phyloP scores from a whole-genome alignment of 1,140 invertebrate genomes.

The Acarapis woodi region DNA sequence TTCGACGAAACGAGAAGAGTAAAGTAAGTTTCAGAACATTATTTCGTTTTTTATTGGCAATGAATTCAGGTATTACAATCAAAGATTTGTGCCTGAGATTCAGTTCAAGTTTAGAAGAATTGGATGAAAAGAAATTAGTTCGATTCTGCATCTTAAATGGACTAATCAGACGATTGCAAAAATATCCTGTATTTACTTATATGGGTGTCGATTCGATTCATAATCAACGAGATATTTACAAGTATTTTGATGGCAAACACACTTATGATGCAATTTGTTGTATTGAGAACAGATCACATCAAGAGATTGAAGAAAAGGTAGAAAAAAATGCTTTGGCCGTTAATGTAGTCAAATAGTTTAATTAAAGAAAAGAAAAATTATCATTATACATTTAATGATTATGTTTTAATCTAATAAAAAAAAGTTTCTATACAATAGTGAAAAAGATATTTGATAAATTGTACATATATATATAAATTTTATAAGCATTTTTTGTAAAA shows the following conservation, averaged over 20 bases:
- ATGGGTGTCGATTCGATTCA: not conserved
- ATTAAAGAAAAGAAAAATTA: too few species aligned
- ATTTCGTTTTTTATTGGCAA: slow-evolving; percentile 43
- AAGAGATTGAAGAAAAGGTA: slow-evolving; percentile 51
- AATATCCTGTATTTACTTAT: slow-evolving; percentile 20
- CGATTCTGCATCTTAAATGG: slow-evolving; percentile 65
- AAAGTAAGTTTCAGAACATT: slow-evolving; percentile 36
- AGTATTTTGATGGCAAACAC: slow-evolving; percentile 43
- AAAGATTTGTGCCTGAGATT: slow-evolving; percentile 48
- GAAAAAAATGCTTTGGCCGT: slow-evolving; percentile 54
- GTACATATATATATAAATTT: too few species aligned
- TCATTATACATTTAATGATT: too few species aligned
- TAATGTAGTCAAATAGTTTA: too few species aligned
- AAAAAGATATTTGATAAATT: too few species aligned
- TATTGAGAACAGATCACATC: slow-evolving; percentile 31
- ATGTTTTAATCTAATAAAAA: too few species aligned
- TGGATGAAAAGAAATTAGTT: slow-evolving; percentile 38
- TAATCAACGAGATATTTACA: slow-evolving; percentile 14
- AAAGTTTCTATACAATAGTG: too few species aligned
- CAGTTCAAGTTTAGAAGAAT: slow-evolving; percentile 33
- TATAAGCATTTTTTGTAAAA: too few species aligned
- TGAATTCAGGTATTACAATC: slow-evolving; percentile 55
- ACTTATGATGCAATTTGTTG: slow-evolving; percentile 71
- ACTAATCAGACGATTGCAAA: slow-evolving; percentile 40
- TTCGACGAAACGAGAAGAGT: slow-evolving; percentile 28